Percentiles rank a stretch among this genome's conserved stretches.
Evolutionary conservation across 2,113 vertebrate species (phyloP).

Genomic region (Rhinoptilus africanus): DNA sequence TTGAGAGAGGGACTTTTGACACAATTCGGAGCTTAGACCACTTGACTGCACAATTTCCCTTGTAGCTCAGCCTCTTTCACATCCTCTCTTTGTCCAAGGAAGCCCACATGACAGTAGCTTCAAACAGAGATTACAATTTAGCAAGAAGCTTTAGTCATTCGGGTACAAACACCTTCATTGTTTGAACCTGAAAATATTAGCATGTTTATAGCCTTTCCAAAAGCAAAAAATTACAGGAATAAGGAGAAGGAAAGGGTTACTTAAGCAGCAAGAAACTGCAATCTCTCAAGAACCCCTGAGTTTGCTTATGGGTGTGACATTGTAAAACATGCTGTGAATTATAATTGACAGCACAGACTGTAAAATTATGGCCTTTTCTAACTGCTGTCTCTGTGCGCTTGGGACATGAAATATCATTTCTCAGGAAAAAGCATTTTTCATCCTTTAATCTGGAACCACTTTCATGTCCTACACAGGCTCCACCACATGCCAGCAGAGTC

Average conservation of each 20-base stretch:
- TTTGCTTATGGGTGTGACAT: not conserved
- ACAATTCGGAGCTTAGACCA: not conserved
- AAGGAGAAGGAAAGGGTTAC: not conserved
- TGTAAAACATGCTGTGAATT: constrained; percentile 11
- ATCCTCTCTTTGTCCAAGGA: not conserved
- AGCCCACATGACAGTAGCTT: not conserved
- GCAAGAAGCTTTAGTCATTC: not conserved
- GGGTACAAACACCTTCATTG: not conserved
- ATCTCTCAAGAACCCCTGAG: not conserved
- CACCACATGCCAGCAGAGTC: not conserved
- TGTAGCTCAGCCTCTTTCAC: not conserved
- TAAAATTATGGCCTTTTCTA: constrained; percentile 46
- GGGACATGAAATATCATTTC: not conserved
- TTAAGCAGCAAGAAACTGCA: not conserved
- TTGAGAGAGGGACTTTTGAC: not conserved
- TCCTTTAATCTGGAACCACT: constrained; percentile 49
- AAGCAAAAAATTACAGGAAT: not conserved
- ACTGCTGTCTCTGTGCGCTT: not conserved
- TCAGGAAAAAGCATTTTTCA: constrained; percentile 32
- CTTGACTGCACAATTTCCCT: not conserved
- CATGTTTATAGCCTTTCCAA: not conserved
- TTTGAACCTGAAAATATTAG: not conserved
- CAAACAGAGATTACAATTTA: not conserved
- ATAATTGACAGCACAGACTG: constrained; percentile 42
- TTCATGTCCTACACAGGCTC: not conserved